Evolutionary conservation across 1,140 invertebrate genomes (phyloP), one percentile per base, ranked within the genome.

Genomic region (Brachionus manjavacas): DNA sequence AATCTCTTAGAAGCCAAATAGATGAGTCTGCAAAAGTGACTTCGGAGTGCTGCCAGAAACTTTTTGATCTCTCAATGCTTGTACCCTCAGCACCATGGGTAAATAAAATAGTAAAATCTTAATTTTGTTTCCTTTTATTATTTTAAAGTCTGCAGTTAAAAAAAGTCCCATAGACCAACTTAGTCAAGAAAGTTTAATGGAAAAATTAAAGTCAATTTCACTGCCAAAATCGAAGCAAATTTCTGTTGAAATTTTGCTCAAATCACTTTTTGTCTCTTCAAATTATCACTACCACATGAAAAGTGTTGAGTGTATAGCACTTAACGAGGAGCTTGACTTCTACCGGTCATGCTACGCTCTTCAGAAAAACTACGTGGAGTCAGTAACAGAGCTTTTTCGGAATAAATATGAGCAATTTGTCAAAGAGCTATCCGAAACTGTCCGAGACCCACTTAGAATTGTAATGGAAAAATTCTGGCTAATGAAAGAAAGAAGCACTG

Each of bases 211-310:
- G 41, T 9, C 39, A 28, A 60, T 81, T 35, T 16, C n/a, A 1
- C 35, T 81, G 6, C 79, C 79, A 1, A 81, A 81, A 64, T 43
- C 52, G 6, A 81, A 81, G 60, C 79, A 81, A 64, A 25, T 41
- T 20, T 35, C 52, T 4, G 79, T 81, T 12, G 79, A 81, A 23
- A 41, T 68, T 64, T 68, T 81, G 16, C 23, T 81, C 7, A 81
- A 81, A 20, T 60, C 79, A 4, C 14, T 64, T 6, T 81, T 39
- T 39, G 35, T 81, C 8, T 41, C 79, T 20, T 39, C 28, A 41
- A 81, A 81, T 64, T 81, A 81, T 43, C 52, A 68, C 31, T 68
- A 23, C 31, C 79, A 81, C 41, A 81, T 81, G 79, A 81, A 81
- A 68, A 64, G 16, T 14, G 11, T 31, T 11, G 79, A 81, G 43